Evolutionary conservation across 2,113 vertebrate species (phyloP).

Genomic region (Fregata magnificens): DNA sequence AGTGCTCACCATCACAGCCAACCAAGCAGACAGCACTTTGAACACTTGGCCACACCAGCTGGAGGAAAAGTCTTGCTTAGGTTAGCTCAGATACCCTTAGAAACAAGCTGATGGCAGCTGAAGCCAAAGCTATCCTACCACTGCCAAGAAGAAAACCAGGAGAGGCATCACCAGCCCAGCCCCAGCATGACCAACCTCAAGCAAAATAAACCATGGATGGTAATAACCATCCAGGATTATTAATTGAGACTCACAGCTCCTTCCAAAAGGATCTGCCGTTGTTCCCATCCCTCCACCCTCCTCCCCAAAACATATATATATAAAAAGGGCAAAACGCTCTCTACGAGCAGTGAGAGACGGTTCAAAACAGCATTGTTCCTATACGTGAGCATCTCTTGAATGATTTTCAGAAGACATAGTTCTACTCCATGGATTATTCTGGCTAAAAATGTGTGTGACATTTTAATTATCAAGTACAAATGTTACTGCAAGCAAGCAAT

Average conservation of each 20-base stretch:
- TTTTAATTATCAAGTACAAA: slow-evolving; percentile 77
- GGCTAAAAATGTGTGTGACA: slow-evolving; percentile 69
- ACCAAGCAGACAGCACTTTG: not conserved
- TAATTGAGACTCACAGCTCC: not conserved
- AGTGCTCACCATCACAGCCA: not conserved
- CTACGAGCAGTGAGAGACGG: not conserved
- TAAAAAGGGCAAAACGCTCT: not conserved
- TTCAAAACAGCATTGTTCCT: not conserved
- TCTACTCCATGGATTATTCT: slow-evolving; percentile 52
- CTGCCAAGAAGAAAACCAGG: not conserved
- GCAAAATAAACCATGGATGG: not conserved
- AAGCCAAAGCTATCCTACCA: not conserved
- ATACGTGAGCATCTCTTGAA: not conserved
- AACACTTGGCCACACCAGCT: not conserved
- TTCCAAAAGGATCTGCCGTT: not conserved
- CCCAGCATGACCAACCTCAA: not conserved
- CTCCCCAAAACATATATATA: not conserved
- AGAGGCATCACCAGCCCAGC: not conserved
- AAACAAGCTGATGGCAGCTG: not conserved
- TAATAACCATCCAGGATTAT: not conserved
- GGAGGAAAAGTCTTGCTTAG: not conserved
- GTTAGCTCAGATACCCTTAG: not conserved
- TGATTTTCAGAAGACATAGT: slow-evolving; percentile 26
- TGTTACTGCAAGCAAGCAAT: slow-evolving; percentile 68
- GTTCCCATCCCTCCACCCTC: not conserved